These are phyloP conservation scores for Thalassoma bifasciatum DNA, from an alignment of 2,113 vertebrate species.

Conservation along the genomic window DNA sequence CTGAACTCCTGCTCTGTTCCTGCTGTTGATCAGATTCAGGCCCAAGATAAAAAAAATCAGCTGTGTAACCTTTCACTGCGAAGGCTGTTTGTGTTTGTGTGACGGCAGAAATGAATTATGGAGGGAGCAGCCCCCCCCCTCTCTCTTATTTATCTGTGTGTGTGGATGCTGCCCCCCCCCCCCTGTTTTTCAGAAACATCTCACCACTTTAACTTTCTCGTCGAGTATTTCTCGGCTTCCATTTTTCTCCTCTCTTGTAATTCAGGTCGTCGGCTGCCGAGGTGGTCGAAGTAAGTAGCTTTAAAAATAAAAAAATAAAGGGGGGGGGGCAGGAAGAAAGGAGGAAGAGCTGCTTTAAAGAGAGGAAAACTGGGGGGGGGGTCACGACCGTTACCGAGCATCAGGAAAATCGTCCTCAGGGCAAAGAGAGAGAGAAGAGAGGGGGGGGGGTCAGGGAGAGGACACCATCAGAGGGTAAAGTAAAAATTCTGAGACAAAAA, in stretches of 20 bases:
- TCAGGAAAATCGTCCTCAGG: conserved; percentile 67
- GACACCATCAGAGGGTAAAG: neutral
- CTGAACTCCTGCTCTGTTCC: neutral
- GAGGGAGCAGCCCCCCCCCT: conserved; percentile 20
- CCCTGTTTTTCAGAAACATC: no score
- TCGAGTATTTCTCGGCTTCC: no score
- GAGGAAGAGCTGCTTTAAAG: conserved; percentile 23
- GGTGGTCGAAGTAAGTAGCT: no score
- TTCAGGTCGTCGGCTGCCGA: no score
- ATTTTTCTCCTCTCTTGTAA: no score
- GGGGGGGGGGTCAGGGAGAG: neutral
- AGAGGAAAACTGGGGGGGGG: no score
- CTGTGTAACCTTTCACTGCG: conserved; percentile 1
- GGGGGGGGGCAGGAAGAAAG: neutral
- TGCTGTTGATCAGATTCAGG: conserved; percentile 11
- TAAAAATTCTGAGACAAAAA: no score
- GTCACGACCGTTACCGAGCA: conserved; percentile 71
- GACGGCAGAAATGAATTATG: conserved; percentile 44
- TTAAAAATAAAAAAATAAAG: conserved; percentile 66
- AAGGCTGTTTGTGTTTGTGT: neutral
- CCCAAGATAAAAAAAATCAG: neutral
- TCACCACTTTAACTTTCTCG: no score
- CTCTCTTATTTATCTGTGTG: no score
- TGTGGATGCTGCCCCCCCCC: no score
- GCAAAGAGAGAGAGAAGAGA: conserved; percentile 57